A percentile compares a stretch with the other conserved stretches of the same genome.
Conservation (phyloP, 2,797 vertebrate species). For the Catamblyrhynchus diadema region DNA sequence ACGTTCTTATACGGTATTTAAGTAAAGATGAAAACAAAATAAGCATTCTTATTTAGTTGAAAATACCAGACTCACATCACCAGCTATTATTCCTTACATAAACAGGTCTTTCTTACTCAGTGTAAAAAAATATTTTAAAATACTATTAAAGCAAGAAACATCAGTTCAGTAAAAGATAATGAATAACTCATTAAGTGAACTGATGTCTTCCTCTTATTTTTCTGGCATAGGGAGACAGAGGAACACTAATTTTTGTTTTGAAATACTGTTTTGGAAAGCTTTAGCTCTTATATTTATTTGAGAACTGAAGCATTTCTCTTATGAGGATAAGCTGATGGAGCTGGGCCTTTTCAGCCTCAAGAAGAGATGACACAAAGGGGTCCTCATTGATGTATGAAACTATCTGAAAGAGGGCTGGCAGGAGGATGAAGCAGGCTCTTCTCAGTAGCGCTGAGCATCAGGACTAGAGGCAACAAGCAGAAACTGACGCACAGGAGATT, state of each 20-base stretch:
- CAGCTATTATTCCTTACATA: neutral
- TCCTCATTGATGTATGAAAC: rapidly evolving
- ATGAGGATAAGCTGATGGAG: neutral
- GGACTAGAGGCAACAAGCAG: neutral
- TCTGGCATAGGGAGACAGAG: neutral
- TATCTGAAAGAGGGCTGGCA: neutral
- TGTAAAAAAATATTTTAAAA: neutral
- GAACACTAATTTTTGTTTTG: neutral
- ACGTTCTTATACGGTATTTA: neutral
- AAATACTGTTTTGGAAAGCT: neutral
- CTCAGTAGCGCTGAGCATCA: neutral
- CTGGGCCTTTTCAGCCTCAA: neutral
- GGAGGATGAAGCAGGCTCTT: neutral
- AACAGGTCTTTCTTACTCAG: neutral
- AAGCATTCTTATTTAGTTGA: neutral
- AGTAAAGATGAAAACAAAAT: neutral
- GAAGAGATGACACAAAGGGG: neutral
- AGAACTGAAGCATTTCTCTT: neutral
- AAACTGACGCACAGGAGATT: neutral
- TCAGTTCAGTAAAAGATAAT: neutral
- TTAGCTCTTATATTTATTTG: neutral
- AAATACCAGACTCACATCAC: neutral
- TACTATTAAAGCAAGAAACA: neutral
- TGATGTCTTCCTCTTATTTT: neutral
- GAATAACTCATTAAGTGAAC: neutral